Conservation (phyloP, 2,888 invertebrate genomes). For the Xanthia togata region DNA sequence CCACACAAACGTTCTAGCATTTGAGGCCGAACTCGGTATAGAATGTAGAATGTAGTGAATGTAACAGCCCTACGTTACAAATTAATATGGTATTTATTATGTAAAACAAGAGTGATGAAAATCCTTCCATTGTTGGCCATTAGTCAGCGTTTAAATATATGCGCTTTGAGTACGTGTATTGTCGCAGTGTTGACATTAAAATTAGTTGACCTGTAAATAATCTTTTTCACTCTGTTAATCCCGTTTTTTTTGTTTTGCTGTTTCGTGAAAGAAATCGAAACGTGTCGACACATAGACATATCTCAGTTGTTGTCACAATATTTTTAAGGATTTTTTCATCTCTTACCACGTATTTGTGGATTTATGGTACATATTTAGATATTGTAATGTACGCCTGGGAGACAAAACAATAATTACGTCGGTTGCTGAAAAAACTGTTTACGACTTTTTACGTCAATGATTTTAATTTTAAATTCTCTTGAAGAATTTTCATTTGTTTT, state of each 20-base stretch:
- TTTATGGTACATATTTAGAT: neutral
- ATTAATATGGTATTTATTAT: too few species aligned
- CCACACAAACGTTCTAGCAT: too few species aligned
- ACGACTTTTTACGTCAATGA: constrained; percentile 26
- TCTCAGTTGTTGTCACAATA: neutral
- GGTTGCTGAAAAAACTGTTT: constrained; percentile 43
- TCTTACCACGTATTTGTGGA: neutral
- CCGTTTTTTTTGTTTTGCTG: neutral
- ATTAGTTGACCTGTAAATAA: neutral
- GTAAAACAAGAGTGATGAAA: neutral
- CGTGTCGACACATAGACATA: neutral
- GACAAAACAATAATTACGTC: constrained; percentile 18
- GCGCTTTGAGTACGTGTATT: neutral
- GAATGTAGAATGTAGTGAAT: too few species aligned
- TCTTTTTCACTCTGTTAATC: neutral
- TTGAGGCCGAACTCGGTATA: too few species aligned
- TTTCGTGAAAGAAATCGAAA: neutral
- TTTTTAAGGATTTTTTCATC: constrained; percentile 26
- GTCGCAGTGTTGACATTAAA: neutral
- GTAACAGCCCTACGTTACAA: too few species aligned
- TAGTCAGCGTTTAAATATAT: too few species aligned
- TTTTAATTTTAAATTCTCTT: constrained; percentile 44
- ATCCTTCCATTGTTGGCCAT: neutral
- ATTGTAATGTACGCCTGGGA: constrained; percentile 4
- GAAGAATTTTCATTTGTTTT: constrained; percentile 12